Conservation (phyloP, 2,888 invertebrate species). For the Eulithis prunata region DNA sequence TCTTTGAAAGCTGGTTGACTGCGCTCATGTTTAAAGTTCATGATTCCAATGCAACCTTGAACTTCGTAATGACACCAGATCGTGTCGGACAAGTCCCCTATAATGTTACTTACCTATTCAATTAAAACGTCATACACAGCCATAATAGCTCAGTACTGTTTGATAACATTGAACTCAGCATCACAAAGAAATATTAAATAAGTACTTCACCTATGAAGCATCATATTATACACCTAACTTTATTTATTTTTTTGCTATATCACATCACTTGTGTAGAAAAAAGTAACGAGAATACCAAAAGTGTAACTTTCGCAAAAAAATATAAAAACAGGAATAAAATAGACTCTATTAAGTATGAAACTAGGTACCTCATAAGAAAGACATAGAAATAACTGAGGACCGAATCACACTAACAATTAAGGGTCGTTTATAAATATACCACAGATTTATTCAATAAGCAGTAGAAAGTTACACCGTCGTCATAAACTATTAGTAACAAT, state of each 20-base stretch:
- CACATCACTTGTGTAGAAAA: not conserved
- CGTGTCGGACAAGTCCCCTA: conserved; percentile 16
- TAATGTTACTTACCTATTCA: conserved; percentile 5
- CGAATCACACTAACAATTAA: not conserved
- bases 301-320: too few species aligned
- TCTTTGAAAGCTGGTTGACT: conserved; percentile 26
- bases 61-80: conserved; percentile 40
- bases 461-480: not conserved
- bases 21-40: conserved; percentile 45
- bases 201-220: not conserved
- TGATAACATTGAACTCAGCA: conserved; percentile 15
- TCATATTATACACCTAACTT: not conserved
- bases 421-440: not conserved
- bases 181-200: not conserved
- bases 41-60: conserved; percentile 45
- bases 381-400: too few species aligned
- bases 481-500: not conserved
- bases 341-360: too few species aligned
- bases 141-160: conserved; percentile 7
- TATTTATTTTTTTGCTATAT: not conserved
- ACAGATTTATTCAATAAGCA: not conserved
- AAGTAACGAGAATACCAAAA: too few species aligned
- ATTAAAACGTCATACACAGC: conserved; percentile 6
- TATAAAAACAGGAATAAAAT: too few species aligned
- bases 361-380: too few species aligned